These are phyloP conservation scores for Teinopalpus imperialis DNA, from an alignment of 2,888 invertebrate genomes.

Conservation along the genomic window DNA sequence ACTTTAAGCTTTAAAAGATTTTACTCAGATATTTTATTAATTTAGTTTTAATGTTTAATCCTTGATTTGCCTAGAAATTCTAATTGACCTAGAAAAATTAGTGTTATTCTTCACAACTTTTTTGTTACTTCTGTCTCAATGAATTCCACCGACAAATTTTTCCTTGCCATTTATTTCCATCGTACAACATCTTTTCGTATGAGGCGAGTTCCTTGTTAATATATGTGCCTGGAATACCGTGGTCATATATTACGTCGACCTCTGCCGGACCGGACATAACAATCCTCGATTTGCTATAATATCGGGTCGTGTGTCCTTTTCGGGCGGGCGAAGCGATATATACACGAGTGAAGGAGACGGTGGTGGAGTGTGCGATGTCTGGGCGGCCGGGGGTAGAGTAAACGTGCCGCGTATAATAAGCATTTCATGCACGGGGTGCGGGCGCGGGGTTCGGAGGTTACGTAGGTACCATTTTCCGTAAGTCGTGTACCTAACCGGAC, in stretches of 20 bases:
- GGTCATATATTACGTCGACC: conserved; percentile 82
- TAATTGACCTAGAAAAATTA: conserved; percentile 58
- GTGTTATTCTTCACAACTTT: conserved; percentile 61
- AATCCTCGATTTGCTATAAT: conserved; percentile 83
- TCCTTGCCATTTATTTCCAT: conserved; percentile 82
- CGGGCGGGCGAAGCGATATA: conserved; percentile 46
- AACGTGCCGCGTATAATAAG: conserved; percentile 84
- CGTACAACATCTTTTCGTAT: conserved; percentile 80
- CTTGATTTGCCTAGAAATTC: too few relatives aligned
- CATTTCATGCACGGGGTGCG: conserved; percentile 83
- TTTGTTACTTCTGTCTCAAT: conserved; percentile 66
- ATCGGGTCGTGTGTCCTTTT: conserved; percentile 74
- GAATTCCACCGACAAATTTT: conserved; percentile 76
- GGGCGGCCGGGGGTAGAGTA: conserved; percentile 62
- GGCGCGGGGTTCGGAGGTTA: conserved; percentile 67
- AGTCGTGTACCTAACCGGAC: conserved; percentile 83
- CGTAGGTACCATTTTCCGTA: conserved; percentile 79
- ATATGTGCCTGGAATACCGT: conserved; percentile 82
- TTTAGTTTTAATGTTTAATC: too few relatives aligned
- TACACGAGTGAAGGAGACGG: conserved; percentile 59
- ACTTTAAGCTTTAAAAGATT: too few relatives aligned
- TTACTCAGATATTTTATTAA: too few relatives aligned
- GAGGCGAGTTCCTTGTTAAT: conserved; percentile 81
- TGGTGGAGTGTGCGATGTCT: conserved; percentile 45
- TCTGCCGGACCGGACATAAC: conserved; percentile 82